phyloP scores from a whole-genome alignment of 2,888 invertebrate species.

The Aproaerema taeniolella region DNA sequence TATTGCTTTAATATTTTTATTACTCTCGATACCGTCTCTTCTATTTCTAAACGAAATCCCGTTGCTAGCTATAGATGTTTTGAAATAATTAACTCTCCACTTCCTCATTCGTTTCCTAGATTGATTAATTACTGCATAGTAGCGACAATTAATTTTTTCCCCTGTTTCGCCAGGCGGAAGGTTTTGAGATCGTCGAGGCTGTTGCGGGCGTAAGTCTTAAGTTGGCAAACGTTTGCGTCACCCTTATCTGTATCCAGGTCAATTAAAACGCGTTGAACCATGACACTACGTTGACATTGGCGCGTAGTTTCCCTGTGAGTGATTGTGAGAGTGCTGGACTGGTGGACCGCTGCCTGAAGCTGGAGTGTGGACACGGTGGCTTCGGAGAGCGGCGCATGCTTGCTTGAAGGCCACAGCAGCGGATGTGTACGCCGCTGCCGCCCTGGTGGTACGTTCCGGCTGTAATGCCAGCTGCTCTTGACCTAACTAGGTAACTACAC shows the following conservation, averaged over 20 bases:
- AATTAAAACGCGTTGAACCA: slow-evolving; percentile 55
- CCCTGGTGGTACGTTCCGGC: slow-evolving; percentile 63
- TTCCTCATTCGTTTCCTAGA: slow-evolving; percentile 42
- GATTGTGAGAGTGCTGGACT: slow-evolving; percentile 51
- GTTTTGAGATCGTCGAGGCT: slow-evolving; percentile 34
- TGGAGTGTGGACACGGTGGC: slow-evolving; percentile 37
- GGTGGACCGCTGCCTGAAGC: slow-evolving; percentile 20
- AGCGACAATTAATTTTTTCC: slow-evolving; percentile 41
- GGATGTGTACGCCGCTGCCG: slow-evolving; percentile 73
- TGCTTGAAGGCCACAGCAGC: slow-evolving; percentile 50
- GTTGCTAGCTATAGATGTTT: slow-evolving; percentile 29
- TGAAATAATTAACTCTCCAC: slow-evolving; percentile 29
- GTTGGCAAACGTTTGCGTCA: slow-evolving; percentile 55
- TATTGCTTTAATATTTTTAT: slow-evolving; percentile 61
- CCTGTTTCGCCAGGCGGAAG: slow-evolving; percentile 46
- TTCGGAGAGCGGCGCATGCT: slow-evolving; percentile 36
- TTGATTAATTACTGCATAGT: slow-evolving; percentile 36
- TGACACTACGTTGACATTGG: slow-evolving; percentile 65
- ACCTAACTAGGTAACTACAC: slow-evolving; percentile 65
- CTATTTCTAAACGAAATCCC: slow-evolving; percentile 19
- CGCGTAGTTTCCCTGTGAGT: slow-evolving; percentile 42
- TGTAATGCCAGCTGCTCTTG: slow-evolving; percentile 77
- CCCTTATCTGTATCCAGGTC: slow-evolving; percentile 58
- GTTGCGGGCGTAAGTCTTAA: slow-evolving; percentile 37
- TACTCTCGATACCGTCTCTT: slow-evolving; percentile 36